Evolutionary conservation across 2,113 vertebrate genomes (phyloP), one percentile per base, ranked within the genome.

Genomic region (Nothocercus nigrocapillus): DNA sequence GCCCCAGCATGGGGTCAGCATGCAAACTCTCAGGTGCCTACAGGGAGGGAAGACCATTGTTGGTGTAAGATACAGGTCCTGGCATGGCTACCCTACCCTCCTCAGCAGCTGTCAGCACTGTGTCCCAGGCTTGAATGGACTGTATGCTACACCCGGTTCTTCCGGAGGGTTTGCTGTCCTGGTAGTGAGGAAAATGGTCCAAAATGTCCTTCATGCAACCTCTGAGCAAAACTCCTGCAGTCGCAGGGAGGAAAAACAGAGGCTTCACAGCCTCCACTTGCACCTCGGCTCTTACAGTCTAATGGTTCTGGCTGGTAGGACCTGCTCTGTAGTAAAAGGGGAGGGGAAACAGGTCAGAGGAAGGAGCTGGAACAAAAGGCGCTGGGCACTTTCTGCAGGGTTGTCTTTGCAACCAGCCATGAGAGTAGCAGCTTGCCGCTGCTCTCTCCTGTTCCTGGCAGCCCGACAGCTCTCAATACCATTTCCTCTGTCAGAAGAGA

Each of bases 1-100:
- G 93, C 47, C 97, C 97, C 93, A 98, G 90, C 74, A 96, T n/a
- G 25, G 97, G 92, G 38, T 98, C 98, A 74, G 97, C 49, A 7
- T 75, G 97, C 92, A 96, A 88, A 88, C 81, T 96, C 78, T 92
- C 97, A 2, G 97, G 87, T 66, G 95, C 90, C 98, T 98, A 69
- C 3, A 73, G 38, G 80, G 64, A 97, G 45, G 36, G 96, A 90
- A 85, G 36, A 63, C 32, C 30, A 61, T 38, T 30, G n/a, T 91
- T 9, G 75, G 79, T 32, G 91, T 90, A 28, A 90, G 47, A 69
- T n/a, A 85, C 21, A 32, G 34, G 69, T 22, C 11, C 7, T 20
- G 9, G 5, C 2, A 0, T 22, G 42, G 51, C 22, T 49, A 67
- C 38, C 27, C 21, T 2, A 1, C 44, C 14, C 32, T 16, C 82